Evolutionary conservation across 2,113 vertebrate genomes (phyloP).

Genomic region (Caracal caracal): DNA sequence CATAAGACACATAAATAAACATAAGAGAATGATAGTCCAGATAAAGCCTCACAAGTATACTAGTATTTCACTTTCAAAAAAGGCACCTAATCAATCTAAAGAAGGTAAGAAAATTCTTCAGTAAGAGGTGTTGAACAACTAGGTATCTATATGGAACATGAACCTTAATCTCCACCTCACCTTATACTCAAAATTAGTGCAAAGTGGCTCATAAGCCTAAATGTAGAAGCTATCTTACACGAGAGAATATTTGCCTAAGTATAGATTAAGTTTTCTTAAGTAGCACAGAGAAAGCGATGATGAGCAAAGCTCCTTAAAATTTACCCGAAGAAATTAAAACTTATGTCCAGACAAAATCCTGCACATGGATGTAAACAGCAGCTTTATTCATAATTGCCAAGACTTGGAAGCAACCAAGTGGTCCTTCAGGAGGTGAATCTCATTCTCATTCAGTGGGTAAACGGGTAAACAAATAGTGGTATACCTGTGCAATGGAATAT

Average conservation of each 20-base stretch:
- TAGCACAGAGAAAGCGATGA: not conserved
- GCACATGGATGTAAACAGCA: not conserved
- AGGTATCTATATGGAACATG: not conserved
- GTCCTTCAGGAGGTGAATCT: not conserved
- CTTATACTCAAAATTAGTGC: not conserved
- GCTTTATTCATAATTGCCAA: not conserved
- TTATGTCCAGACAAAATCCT: not conserved
- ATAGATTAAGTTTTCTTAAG: not conserved
- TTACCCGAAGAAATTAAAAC: not conserved
- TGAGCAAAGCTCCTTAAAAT: not conserved
- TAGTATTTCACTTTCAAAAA: not conserved
- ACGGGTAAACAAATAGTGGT: not conserved
- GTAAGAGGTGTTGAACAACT: not conserved
- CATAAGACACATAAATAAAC: not conserved
- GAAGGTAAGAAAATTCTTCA: not conserved
- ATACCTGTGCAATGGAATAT: not conserved
- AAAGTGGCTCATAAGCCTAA: not conserved
- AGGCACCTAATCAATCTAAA: not conserved
- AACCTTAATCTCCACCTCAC: not conserved
- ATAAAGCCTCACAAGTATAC: not conserved
- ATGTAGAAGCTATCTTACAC: not conserved
- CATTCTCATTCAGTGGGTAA: not conserved
- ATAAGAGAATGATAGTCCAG: not conserved
- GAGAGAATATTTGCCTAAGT: not conserved
- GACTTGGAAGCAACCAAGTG: not conserved